Percentiles rank a stretch among this genome's conserved stretches.
Conservation (phyloP, 2,888 invertebrate genomes). For the Tromatobia lineatoria region DNA sequence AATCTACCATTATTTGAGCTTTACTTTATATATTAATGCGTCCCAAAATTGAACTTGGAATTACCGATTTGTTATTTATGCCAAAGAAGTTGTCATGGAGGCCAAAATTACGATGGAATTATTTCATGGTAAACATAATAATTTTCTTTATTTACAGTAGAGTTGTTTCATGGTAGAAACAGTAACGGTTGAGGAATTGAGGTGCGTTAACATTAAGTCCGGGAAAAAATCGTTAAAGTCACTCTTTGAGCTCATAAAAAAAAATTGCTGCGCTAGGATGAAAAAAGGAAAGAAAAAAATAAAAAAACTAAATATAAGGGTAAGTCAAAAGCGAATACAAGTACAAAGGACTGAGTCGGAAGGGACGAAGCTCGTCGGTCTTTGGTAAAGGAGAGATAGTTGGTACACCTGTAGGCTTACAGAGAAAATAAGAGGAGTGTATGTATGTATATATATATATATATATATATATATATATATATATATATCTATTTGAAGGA, state of each 20-base stretch:
- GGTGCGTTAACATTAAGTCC: neutral
- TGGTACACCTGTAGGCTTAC: conserved; percentile 9
- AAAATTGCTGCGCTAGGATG: conserved; percentile 8
- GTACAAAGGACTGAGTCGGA: conserved; percentile 59
- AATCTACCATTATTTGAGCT: too few relatives aligned
- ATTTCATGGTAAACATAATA: too few relatives aligned
- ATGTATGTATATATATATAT: neutral
- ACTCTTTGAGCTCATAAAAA: neutral
- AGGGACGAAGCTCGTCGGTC: conserved; percentile 29
- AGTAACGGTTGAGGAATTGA: too few relatives aligned
- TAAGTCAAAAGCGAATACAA: conserved; percentile 39
- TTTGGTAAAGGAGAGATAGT: neutral
- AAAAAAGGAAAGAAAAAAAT: neutral
- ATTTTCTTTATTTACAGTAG: too few relatives aligned
- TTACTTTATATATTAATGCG: too few relatives aligned
- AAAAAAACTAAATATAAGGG: conserved; percentile 25
- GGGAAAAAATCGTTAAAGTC: neutral
- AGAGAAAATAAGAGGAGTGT: conserved; percentile 42
- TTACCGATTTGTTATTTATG: too few relatives aligned
- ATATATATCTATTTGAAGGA: conserved; percentile 48
- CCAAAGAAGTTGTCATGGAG: too few relatives aligned
- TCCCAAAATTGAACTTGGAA: too few relatives aligned
- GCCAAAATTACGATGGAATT: too few relatives aligned
- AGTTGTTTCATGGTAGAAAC: too few relatives aligned
- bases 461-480: neutral